These are phyloP conservation scores for Heliocidaris erythrogramma DNA, from an alignment of 35 echinoderm and acorn worm genomes.

Conservation along the genomic window DNA sequence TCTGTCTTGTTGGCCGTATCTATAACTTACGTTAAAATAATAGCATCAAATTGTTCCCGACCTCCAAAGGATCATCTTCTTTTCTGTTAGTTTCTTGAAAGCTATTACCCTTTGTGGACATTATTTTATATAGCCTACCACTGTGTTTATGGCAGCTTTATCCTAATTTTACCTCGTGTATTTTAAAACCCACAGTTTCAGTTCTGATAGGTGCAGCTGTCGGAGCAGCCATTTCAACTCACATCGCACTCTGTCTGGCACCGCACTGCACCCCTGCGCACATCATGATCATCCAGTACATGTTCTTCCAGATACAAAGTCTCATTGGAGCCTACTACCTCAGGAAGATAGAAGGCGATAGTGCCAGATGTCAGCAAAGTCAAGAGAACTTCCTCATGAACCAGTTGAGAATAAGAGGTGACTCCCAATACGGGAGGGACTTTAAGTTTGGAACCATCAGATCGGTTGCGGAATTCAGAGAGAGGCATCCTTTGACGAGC, in stretches of 20 bases:
- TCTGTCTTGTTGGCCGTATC: no score
- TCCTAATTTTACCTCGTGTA: neutral
- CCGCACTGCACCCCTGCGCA: slow-evolving; percentile 39
- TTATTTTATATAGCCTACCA: neutral
- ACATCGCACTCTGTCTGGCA: slow-evolving; percentile 15
- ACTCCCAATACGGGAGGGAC: slow-evolving; percentile 18
- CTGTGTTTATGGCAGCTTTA: neutral
- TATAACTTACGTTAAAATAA: no score
- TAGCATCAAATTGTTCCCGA: no score
- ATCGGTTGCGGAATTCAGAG: slow-evolving; percentile 14
- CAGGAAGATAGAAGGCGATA: neutral
- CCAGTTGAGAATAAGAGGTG: neutral
- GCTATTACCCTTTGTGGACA: neutral
- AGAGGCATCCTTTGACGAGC: slow-evolving; percentile 1
- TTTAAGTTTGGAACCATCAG: neutral
- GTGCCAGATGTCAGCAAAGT: neutral
- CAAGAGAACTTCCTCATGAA: slow-evolving; percentile 27
- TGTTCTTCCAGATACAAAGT: slow-evolving; percentile 21
- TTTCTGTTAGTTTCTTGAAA: no score
- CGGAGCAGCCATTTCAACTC: neutral
- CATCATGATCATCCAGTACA: slow-evolving; percentile 46
- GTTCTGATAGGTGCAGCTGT: neutral
- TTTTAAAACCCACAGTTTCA: neutral
- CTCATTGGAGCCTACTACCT: slow-evolving; percentile 1
- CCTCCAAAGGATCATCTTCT: no score